Conservation (phyloP, 2,888 invertebrate genomes). For the Abrostola triplasia region DNA sequence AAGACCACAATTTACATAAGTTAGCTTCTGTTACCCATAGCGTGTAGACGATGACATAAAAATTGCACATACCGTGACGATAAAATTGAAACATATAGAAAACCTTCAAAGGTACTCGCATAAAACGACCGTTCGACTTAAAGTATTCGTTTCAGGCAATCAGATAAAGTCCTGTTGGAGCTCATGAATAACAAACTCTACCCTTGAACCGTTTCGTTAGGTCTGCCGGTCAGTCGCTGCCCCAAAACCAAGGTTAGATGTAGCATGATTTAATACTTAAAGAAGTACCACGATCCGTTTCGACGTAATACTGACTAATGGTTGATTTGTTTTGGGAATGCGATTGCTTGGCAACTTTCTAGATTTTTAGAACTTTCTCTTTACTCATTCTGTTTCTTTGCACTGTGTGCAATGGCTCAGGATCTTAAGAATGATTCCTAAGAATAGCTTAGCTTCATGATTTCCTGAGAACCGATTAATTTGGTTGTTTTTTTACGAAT, state of each 20-base stretch:
- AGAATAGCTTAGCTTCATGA: too few relatives aligned
- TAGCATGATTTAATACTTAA: conserved; percentile 27
- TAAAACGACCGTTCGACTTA: conserved; percentile 53
- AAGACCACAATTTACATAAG: too few relatives aligned
- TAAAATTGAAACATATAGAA: neutral
- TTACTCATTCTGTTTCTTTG: too few relatives aligned
- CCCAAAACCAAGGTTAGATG: conserved; percentile 72
- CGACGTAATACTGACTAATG: conserved; percentile 6
- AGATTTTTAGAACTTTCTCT: conserved; percentile 8
- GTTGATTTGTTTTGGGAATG: conserved; percentile 8
- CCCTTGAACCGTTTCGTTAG: conserved; percentile 74
- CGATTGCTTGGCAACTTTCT: conserved; percentile 20
- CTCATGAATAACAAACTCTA: conserved; percentile 77
- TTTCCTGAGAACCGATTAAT: too few relatives aligned
- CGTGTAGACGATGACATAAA: neutral
- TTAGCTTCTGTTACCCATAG: neutral
- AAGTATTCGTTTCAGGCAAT: conserved; percentile 63
- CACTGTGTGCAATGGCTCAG: too few relatives aligned
- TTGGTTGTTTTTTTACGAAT: too few relatives aligned
- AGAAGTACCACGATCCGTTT: conserved; percentile 9
- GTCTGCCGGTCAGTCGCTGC: conserved; percentile 57
- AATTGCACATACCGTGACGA: neutral
- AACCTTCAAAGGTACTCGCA: conserved; percentile 5
- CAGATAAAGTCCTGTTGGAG: conserved; percentile 76
- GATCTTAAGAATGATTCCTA: too few relatives aligned